Base-by-base conservation (phyloP, 1,140 invertebrate species). In the Lysiphlebus fabarum region DNA sequence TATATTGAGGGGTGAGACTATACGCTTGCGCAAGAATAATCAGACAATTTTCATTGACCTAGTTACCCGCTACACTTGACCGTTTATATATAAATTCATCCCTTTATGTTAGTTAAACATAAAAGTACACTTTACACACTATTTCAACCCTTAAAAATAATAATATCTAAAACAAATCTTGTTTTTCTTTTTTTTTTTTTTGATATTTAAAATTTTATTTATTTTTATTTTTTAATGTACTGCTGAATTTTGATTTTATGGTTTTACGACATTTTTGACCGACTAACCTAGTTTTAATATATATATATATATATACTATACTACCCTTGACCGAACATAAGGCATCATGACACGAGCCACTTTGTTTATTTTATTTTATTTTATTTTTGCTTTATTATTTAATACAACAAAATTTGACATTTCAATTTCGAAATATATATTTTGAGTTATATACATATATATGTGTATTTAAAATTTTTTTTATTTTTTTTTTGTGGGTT, bases 21-120 rank as follows among this genome's bases (percentile, higher is more conserved):
- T 65, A 64, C 68, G 70, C 67, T 69, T 67, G 63, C 65, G 68
- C 67, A 65, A 72, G 49, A 51, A 69, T 66, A 72, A 71, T 61
- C 53, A 61, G 59, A 61, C 62, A 66, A 58, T 73, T 75, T 67
- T 75, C 75, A 77, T 77, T 78, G 77, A 79, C 76, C 77, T 59
- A 78, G 71, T 79, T 78, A 79, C 77, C 77, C 70, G 75, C 71
- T 79, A 76, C 77, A 79, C 77, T 79, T 79, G 77, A 77, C 75
- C 77, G 75, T 70, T 70, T 69, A 72, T 58, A 56, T 50, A 26
- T 26, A 26, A 26, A 2, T 26, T 26, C 17, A 26, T 26, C 17
- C 17, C 17, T 26, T 26, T n/a, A n/a, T n/a, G n/a, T n/a, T 1
- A 26, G 17, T 26, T 26, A 26, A 26, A 26, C 17, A 26, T 26